These are phyloP conservation scores for Phaetusa simplex DNA, from an alignment of 2,113 vertebrate species.

Conservation along the genomic window DNA sequence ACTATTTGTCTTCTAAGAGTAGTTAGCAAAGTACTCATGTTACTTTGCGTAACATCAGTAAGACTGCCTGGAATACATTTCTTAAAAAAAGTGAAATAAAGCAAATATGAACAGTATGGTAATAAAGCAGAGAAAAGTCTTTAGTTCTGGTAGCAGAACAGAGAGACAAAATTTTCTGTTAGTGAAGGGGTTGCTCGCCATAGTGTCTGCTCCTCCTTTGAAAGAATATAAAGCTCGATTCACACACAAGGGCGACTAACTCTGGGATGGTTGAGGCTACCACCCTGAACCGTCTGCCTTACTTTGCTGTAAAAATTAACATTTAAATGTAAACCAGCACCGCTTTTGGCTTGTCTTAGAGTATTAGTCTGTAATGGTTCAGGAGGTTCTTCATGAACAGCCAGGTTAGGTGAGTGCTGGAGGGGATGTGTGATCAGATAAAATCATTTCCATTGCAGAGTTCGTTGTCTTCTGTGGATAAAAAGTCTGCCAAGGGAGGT, in stretches of 20 bases:
- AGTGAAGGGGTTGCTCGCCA: rapidly evolving
- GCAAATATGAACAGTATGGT: not conserved
- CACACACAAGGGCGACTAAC: rapidly evolving
- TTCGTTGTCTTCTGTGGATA: rapidly evolving
- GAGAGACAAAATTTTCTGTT: not conserved
- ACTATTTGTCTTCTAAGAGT: not conserved
- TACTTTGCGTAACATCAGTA: not conserved
- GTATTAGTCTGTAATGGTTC: not conserved
- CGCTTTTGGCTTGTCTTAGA: not conserved
- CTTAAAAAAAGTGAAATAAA: not conserved
- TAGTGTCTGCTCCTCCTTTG: not conserved
- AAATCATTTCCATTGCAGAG: not conserved
- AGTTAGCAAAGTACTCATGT: not conserved
- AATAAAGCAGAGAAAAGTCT: not conserved
- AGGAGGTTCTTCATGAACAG: not conserved
- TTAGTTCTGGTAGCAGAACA: not conserved
- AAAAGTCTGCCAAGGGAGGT: not conserved
- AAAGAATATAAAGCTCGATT: not conserved
- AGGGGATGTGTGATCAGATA: not conserved
- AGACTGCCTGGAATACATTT: not conserved
- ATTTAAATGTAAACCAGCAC: not conserved
- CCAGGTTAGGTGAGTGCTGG: not conserved
- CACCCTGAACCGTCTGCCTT: not conserved
- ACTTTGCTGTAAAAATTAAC: not conserved
- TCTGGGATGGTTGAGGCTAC: not conserved